Percentiles rank a stretch among this genome's conserved stretches.
Conservation (phyloP, 2,888 invertebrate genomes). For the Trichacis sp. region DNA sequence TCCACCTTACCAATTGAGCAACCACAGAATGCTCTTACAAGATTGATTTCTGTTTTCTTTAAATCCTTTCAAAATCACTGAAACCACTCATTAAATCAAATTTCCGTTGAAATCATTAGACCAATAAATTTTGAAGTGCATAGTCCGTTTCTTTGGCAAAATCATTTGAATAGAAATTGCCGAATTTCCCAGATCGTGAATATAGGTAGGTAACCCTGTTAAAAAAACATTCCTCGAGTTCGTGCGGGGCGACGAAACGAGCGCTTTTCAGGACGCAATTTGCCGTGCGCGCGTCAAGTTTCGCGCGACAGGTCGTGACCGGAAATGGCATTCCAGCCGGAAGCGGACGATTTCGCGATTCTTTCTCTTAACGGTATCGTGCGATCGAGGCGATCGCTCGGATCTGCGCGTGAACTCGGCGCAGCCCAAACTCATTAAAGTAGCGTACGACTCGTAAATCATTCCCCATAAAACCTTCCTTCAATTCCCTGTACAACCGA, state of each 20-base stretch:
- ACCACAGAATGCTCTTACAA: too few relatives aligned
- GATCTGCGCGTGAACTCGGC: constrained; percentile 39
- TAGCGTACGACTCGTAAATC: too few relatives aligned
- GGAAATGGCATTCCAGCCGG: constrained; percentile 58
- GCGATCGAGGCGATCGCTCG: constrained; percentile 41
- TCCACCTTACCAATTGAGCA: too few relatives aligned
- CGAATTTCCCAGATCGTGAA: too few relatives aligned
- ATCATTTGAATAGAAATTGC: too few relatives aligned
- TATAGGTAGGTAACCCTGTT: not conserved
- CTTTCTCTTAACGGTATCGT: constrained; percentile 56
- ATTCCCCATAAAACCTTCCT: constrained; percentile 32
- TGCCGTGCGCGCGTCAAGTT: constrained; percentile 45
- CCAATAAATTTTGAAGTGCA: too few relatives aligned
- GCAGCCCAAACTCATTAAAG: constrained; percentile 29
- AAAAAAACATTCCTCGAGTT: constrained; percentile 32
- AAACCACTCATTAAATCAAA: too few relatives aligned
- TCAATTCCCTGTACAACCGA: too few relatives aligned
- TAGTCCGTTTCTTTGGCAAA: too few relatives aligned
- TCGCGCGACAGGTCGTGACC: constrained; percentile 60
- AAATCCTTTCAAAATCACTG: too few relatives aligned
- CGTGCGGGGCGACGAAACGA: constrained; percentile 43
- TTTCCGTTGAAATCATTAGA: too few relatives aligned
- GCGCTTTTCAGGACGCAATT: constrained; percentile 43
- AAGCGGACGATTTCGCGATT: constrained; percentile 50
- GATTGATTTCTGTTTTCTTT: too few relatives aligned